Conservation (phyloP, 2,113 vertebrate species). For the Pelusios castaneus region DNA sequence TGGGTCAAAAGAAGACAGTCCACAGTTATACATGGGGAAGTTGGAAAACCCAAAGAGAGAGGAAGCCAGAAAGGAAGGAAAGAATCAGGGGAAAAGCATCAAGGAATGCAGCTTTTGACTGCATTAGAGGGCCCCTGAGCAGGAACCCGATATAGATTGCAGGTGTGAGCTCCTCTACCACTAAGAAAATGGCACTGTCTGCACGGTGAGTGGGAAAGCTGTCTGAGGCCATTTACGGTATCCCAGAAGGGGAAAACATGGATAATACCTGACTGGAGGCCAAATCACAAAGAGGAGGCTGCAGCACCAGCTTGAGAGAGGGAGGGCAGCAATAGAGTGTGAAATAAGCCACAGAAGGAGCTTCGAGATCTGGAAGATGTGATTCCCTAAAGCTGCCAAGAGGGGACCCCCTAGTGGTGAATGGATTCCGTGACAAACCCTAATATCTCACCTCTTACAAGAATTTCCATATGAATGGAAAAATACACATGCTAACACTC, state of each 20-base stretch:
- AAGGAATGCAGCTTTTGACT: not conserved
- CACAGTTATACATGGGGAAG: not conserved
- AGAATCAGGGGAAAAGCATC: not conserved
- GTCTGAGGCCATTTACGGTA: not conserved
- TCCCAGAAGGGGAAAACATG: not conserved
- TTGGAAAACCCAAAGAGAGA: not conserved
- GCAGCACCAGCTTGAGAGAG: not conserved
- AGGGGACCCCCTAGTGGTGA: too few species aligned
- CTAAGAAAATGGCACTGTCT: not conserved
- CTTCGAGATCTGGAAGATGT: not conserved
- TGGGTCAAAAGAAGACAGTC: too few species aligned
- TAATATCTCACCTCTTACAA: not conserved
- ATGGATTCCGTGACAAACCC: not conserved
- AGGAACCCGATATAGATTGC: not conserved
- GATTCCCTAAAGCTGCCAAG: not conserved
- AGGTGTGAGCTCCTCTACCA: not conserved
- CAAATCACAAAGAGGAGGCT: not conserved
- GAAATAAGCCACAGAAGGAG: not conserved
- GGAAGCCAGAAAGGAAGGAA: not conserved
- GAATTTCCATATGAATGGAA: not conserved
- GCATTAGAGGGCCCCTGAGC: not conserved
- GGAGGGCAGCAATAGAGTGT: not conserved
- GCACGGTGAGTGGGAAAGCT: not conserved
- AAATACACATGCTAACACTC: not conserved
- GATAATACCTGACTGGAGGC: not conserved